Evolutionary conservation across 2,113 vertebrate species (phyloP).

Genomic region (Epinephelus cyanopodus): DNA sequence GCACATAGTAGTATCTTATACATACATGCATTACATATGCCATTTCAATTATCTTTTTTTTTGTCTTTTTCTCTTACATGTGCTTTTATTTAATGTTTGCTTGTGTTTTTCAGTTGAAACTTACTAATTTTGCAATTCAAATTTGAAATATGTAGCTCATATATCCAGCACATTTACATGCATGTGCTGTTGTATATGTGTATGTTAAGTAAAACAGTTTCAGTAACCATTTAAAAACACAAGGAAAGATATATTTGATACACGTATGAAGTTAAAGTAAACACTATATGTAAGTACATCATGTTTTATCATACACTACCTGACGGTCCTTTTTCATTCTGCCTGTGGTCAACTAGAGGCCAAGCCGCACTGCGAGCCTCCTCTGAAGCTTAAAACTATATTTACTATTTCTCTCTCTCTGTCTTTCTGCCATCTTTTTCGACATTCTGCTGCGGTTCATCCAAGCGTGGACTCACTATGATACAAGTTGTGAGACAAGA

Average conservation of each 20-base stretch:
- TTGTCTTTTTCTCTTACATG: neutral
- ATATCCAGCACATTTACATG: neutral
- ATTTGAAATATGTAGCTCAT: neutral
- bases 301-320: neutral
- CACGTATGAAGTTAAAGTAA: neutral
- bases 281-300: neutral
- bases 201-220: neutral
- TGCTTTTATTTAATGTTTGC: neutral
- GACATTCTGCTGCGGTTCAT: conserved; percentile 32
- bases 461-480: conserved; percentile 25
- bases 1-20: neutral
- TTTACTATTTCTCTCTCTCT: neutral
- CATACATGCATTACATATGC: neutral
- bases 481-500: conserved; percentile 32
- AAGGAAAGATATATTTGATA: neutral
- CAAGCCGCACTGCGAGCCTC: neutral
- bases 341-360: neutral
- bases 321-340: neutral
- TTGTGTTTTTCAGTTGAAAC: neutral
- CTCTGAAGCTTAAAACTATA: neutral
- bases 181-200: neutral
- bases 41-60: neutral
- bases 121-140: neutral
- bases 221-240: too few species aligned
- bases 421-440: neutral